Base-by-base conservation (phyloP, 2,113 vertebrate genomes). In the Sapayoa aenigma region DNA sequence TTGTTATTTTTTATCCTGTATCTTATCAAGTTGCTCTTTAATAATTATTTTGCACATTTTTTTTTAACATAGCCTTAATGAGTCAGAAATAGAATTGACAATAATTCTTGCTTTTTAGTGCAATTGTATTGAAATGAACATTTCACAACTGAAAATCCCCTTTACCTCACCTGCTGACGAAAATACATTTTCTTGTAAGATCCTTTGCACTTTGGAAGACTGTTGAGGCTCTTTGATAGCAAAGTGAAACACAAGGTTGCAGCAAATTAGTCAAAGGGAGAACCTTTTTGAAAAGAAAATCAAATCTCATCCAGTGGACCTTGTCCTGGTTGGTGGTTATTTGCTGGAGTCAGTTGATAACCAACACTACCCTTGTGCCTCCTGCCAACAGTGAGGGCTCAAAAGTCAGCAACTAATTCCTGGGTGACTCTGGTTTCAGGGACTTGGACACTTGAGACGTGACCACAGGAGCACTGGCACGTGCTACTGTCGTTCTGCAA, bases 21-120 rank as follows among this genome's bases (percentile, higher is more conserved):
- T 33, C 20, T 90, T 73, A 60, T 63, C 49, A 94, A 85, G 58
- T 39, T 87, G 58, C 22, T 96, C 95, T 97, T 86, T 83, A 93
- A 53, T 76, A 90, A 93, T 80, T 68, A 15, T 49, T 96, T 89
- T 79, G 49, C 92, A 71, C 76, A 30, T 92, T 83, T 95, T 95
- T 72, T 84, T 58, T 74, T 12, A 42, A 47, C 21, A 73, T 74
- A 37, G 37, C 11, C 58, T 94, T 90, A 97, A 96, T 95, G 91
- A 96, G 25, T 93, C 84, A 87, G 92, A 97, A 96, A 95, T 81
- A 92, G 65, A 96, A 89, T 66, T 74, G 83, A 76, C 11, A 21
- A 75, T 9, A 16, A 68, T 12, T 69, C 60, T 62, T 93, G 68
- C 35, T 89, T 97, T 94, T 81, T 72, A 71, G 33, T 58, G 20